Base-by-base conservation (phyloP, 2,888 invertebrate species). In the Taphrorychus bicolor region DNA sequence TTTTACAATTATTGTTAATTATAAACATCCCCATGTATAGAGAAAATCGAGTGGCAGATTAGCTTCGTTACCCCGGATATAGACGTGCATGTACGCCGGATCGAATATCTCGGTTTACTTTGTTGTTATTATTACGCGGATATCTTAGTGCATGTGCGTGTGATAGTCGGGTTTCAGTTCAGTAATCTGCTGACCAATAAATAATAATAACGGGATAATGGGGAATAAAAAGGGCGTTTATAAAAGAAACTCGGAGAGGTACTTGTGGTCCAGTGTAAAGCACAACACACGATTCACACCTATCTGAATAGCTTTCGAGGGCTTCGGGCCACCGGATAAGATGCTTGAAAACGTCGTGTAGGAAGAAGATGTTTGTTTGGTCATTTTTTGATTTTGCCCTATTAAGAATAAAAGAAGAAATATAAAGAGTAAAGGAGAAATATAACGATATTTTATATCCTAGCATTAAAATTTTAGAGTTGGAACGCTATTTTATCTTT, bases 241-340 rank as follows among this genome's bases (percentile, higher is more conserved):
- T 45, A 45, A 45, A 45, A 17, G 45, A 42, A 22, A 59, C 45
- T 48, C 49, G 52, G 42, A 62, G 64, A 64, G 57, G 69, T 42
- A 42, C 69, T 69, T 64, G 42, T 54, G 60, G 49, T 64, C 59
- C 63, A 60, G 64, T 64, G 69, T 42, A 54, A 69, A 64, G 62
- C 62, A 59, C 53, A 67, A 59, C 62, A 62, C 62, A 54, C 54
- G 54, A 58, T 66, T 52, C 42, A 62, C 67, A 67, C 67, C 62
- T 67, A 53, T 64, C 64, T 58, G 52, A 66, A 66, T 57, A 52
- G 61, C 19, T 24, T 57, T 66, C 41, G 24, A 66, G 60, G 14
- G 60, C 49, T 7, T 61, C 66, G 52, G 57, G 57, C 21, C 42
- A 66, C 60, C 66, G 66, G 66, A 66, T 61, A 41, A 66, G 57